These are phyloP conservation scores for Electrophaes corylata DNA, from an alignment of 2,888 invertebrate species.

Conservation along the genomic window DNA sequence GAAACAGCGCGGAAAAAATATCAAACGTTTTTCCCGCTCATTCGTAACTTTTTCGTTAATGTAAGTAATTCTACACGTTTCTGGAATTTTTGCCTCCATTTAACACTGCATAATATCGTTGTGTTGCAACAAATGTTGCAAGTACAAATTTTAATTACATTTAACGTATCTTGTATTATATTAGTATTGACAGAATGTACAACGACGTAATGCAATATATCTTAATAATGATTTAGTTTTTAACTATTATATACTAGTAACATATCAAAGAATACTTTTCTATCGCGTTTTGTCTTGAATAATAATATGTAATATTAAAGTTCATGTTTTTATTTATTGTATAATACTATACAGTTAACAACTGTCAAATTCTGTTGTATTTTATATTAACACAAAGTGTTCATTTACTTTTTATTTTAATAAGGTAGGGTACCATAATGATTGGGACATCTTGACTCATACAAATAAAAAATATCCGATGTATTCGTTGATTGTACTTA, in stretches of 20 bases:
- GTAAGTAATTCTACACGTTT: too few species aligned
- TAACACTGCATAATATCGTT: not conserved
- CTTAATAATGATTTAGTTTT: conserved; percentile 65
- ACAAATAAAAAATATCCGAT: not conserved
- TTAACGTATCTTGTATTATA: conserved; percentile 32
- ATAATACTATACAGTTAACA: conserved; percentile 25
- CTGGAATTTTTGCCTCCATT: conserved; percentile 8
- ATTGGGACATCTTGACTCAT: conserved; percentile 43
- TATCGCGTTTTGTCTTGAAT: conserved; percentile 39
- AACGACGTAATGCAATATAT: conserved; percentile 79
- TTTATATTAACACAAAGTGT: conserved; percentile 75
- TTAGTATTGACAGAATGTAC: conserved; percentile 68
- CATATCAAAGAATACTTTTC: conserved; percentile 63
- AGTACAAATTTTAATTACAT: conserved; percentile 33
- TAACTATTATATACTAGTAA: conserved; percentile 38
- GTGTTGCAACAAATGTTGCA: conserved; percentile 13
- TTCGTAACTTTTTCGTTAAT: too few species aligned
- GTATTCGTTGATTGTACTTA: too few species aligned
- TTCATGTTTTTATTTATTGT: conserved; percentile 23
- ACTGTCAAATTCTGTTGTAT: conserved; percentile 50
- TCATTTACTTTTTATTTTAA: conserved; percentile 43
- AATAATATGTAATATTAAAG: conserved; percentile 20
- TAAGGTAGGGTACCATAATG: conserved; percentile 40
- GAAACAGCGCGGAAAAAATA: too few species aligned
- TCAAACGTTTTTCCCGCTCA: too few species aligned